Percentiles rank a stretch among this genome's conserved stretches.
These are phyloP conservation scores for Drosophila kohkoa DNA, from an alignment of 1,140 invertebrate genomes.

Conservation along the genomic window DNA sequence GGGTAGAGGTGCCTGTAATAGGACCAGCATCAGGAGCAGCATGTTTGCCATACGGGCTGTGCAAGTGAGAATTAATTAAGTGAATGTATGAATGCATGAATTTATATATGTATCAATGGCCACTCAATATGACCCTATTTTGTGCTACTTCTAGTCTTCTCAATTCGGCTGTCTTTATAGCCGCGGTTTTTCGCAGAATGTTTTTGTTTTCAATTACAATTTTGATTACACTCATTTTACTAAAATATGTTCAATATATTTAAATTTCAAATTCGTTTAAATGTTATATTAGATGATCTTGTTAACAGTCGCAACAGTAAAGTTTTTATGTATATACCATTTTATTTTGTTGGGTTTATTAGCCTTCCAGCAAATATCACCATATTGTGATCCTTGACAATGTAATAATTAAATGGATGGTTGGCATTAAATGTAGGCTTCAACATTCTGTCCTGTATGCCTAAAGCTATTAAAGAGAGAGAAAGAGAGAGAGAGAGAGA, in stretches of 20 bases:
- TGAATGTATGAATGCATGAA: constrained; percentile 1
- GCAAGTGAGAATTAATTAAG: constrained; percentile 1
- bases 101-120: constrained; percentile 65
- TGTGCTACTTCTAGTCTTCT: too few species aligned
- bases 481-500: constrained; percentile 1
- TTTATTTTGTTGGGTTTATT: constrained; percentile 4
- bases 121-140: too few species aligned
- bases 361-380: constrained; percentile 52
- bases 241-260: too few species aligned
- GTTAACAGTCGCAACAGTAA: too few species aligned
- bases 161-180: too few species aligned
- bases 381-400: constrained; percentile 22
- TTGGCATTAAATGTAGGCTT: constrained; percentile 47
- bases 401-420: constrained; percentile 62
- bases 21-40: constrained; percentile 34
- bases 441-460: too few species aligned
- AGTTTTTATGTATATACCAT: not conserved
- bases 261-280: too few species aligned
- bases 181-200: too few species aligned
- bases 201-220: too few species aligned
- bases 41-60: constrained; percentile 54
- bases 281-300: not conserved
- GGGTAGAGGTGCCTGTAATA: constrained; percentile 19
- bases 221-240: too few species aligned
- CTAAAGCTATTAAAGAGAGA: too few species aligned